Evolutionary conservation across 2,113 vertebrate genomes (phyloP), one percentile per base, ranked within the genome.

Genomic region (Pelecanus crispus): DNA sequence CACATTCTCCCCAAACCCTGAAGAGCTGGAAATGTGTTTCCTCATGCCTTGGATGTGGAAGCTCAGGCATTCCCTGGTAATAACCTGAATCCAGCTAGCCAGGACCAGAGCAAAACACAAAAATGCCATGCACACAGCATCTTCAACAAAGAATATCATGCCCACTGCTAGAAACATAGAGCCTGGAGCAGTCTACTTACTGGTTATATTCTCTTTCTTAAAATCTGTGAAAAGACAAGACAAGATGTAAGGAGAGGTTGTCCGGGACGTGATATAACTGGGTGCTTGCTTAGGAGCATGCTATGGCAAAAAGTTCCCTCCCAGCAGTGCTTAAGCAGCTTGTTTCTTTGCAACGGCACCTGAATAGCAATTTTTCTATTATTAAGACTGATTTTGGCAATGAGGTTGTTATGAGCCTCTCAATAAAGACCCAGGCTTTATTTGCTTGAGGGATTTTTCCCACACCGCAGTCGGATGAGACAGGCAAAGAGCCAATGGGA

Each of bases 161-260:
- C 26, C 52, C 19, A 61, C 4, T 6, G 50, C n/a, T 82, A 50
- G 62, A 61, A 95, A 52, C 24, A 62, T 2, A 71, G 17, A 90
- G 2, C 28, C 11, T 80, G 82, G 55, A 95, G 42, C 65, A 75
- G 88, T 80, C 50, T 81, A 99, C 99, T 99, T 98, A 99, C 99
- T 99, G 97, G 99, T 99, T 90, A 98, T 95, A 96, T 99, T 98
- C 95, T 99, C 99, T 97, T 97, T 99, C 96, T 98, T 98, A 91
- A 99, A 98, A 95, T 99, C 99, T 99, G 98, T 95, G 97, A 98
- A 95, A 96, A 98, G 90, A 98, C 55, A 97, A 94, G 91, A 70
- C 66, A 97, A 92, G 47, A 81, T 38, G 6, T 95, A 88, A 98
- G 56, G 24, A 92, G 50, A 25, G 24, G 18, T 81, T 74, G 26